Evolutionary conservation across 2,797 vertebrate species (phyloP).

Genomic region (Hemitrygon akajei): DNA sequence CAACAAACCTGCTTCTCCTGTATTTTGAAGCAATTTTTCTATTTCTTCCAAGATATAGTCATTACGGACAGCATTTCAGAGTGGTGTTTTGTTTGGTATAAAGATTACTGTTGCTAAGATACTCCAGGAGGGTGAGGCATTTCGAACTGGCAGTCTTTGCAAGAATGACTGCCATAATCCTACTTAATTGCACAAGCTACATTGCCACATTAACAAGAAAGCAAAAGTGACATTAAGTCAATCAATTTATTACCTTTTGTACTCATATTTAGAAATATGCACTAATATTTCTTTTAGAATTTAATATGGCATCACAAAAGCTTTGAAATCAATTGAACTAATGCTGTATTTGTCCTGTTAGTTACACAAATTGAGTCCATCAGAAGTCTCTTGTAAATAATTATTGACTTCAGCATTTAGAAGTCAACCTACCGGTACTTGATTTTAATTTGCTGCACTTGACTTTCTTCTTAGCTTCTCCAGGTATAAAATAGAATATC

Average conservation of each 20-base stretch:
- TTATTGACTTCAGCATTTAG: background rate
- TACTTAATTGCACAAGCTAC: background rate
- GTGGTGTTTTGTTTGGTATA: conserved; percentile 4
- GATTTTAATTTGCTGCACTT: background rate
- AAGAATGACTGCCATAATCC: background rate
- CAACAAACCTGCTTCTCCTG: background rate
- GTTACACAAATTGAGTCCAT: background rate
- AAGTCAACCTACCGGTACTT: background rate
- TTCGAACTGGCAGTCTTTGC: background rate
- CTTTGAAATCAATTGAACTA: background rate
- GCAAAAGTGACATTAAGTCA: background rate
- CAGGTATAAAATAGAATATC: background rate
- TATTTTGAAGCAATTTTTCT: background rate
- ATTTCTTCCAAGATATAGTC: background rate
- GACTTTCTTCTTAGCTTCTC: background rate
- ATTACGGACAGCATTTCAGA: background rate
- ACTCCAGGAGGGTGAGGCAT: background rate
- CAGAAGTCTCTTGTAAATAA: background rate
- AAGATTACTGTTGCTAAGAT: conserved; percentile 22
- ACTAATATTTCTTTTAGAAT: background rate
- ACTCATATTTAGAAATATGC: background rate
- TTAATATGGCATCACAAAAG: background rate
- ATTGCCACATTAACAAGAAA: conserved; percentile 6
- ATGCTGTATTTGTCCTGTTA: background rate
- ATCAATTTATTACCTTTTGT: background rate